A percentile compares a stretch with the other conserved stretches of the same genome.
Conservation (phyloP, 1,140 invertebrate genomes). For the Cecropterus lyciades region DNA sequence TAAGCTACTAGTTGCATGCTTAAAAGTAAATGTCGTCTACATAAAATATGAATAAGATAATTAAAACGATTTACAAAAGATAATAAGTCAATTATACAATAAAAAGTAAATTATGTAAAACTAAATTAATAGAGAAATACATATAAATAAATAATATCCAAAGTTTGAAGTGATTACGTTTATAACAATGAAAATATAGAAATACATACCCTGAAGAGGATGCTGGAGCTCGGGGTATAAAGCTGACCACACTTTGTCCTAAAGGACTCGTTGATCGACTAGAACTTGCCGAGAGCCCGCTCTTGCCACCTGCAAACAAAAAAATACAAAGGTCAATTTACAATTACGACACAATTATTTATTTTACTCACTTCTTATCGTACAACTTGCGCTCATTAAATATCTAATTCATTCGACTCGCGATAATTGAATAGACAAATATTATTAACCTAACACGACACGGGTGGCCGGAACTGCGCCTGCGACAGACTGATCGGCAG, state of each 20-base stretch:
- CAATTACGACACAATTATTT: no score
- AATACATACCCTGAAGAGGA: conserved; percentile 73
- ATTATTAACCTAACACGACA: conserved; percentile 38
- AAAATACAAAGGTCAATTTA: neutral
- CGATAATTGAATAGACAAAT: conserved; percentile 1
- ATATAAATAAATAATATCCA: no score
- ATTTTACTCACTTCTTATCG: conserved; percentile 13
- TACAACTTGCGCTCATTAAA: neutral
- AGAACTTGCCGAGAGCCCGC: conserved; percentile 80
- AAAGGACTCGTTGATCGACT: conserved; percentile 81
- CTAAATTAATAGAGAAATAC: neutral
- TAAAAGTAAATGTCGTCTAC: neutral
- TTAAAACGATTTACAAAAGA: no score
- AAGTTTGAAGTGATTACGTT: neutral
- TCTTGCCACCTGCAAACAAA: conserved; percentile 71
- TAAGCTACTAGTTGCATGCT: neutral
- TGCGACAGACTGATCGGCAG: conserved; percentile 55
- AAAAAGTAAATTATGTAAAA: neutral
- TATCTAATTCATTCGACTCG: conserved; percentile 8
- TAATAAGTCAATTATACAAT: no score
- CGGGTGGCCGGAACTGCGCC: conserved; percentile 61
- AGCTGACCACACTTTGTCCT: conserved; percentile 72
- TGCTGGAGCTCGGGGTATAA: conserved; percentile 73
- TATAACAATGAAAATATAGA: conserved; percentile 30
- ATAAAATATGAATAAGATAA: no score